Evolutionary conservation across 2,888 invertebrate species (phyloP).

Genomic region (Drosophila limbata): DNA sequence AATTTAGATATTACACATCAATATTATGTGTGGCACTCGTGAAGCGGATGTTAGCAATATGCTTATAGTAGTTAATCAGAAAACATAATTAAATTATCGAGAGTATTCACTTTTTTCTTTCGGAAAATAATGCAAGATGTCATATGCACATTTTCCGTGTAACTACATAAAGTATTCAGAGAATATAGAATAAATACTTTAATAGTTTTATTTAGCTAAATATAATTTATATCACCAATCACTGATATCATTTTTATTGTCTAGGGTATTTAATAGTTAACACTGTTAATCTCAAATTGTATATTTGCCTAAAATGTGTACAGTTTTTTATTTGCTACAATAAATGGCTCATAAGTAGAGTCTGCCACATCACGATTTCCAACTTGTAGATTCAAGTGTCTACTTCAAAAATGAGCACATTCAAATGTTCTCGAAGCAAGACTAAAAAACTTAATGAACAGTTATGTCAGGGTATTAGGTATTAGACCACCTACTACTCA

Average conservation of each 20-base stretch:
- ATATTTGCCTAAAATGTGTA: not conserved
- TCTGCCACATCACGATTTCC: constrained; percentile 46
- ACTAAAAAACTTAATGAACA: constrained; percentile 16
- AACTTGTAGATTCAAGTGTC: constrained; percentile 39
- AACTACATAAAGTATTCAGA: no score
- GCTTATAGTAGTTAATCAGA: not conserved
- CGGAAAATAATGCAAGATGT: not conserved
- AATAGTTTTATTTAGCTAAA: not conserved
- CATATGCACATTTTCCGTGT: no score
- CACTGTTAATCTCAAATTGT: not conserved
- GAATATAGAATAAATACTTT: not conserved
- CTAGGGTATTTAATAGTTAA: constrained; percentile 13
- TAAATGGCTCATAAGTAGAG: constrained; percentile 16
- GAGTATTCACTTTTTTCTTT: not conserved
- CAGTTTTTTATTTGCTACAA: constrained; percentile 9
- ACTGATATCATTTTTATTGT: not conserved
- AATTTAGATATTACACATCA: constrained; percentile 46
- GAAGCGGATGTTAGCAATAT: constrained; percentile 39
- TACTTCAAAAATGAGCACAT: constrained; percentile 45
- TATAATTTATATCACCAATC: not conserved
- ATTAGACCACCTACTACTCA: constrained; percentile 14
- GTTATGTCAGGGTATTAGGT: constrained; percentile 13
- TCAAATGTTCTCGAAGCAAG: constrained; percentile 21
- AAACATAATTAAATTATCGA: not conserved
- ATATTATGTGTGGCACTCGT: not conserved